phyloP scores from a whole-genome alignment of 2,888 invertebrate species.

The Hypena proboscidalis region DNA sequence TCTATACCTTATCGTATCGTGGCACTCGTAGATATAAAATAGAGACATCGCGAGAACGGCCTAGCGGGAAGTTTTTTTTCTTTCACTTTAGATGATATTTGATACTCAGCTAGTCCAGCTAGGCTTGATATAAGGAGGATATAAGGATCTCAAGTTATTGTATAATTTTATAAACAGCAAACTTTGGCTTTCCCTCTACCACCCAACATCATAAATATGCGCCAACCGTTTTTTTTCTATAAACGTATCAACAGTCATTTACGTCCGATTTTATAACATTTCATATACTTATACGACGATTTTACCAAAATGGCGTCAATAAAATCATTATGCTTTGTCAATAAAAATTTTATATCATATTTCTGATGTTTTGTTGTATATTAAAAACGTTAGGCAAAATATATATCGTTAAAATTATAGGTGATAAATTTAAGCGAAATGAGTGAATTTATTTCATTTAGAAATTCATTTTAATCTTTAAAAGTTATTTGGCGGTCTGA shows the following conservation, averaged over 20 bases:
- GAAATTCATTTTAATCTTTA: constrained; percentile 5
- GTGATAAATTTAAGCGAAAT: constrained; percentile 25
- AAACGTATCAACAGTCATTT: constrained; percentile 9
- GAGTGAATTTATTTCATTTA: constrained; percentile 15
- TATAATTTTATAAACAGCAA: no score
- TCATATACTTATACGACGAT: constrained; percentile 7
- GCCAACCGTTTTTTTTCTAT: constrained; percentile 1
- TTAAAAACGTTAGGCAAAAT: constrained; percentile 20
- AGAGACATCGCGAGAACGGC: no score
- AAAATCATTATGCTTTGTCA: constrained; percentile 16
- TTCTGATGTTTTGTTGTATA: constrained; percentile 9
- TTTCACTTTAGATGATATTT: no score
- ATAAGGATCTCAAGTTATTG: no score
- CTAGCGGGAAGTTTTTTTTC: no score
- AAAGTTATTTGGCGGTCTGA: constrained; percentile 14
- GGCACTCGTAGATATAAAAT: no score
- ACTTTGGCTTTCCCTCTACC: no score
- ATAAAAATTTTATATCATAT: constrained; percentile 21
- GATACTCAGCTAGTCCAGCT: no score
- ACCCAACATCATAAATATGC: constrained; percentile 2
- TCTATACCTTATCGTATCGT: no score
- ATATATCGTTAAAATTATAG: constrained; percentile 29
- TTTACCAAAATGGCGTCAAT: constrained; percentile 10
- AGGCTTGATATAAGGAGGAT: no score
- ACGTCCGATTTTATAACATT: constrained; percentile 11